Base-by-base conservation (phyloP, 2,888 invertebrate genomes). In the Nycteola revayana region DNA sequence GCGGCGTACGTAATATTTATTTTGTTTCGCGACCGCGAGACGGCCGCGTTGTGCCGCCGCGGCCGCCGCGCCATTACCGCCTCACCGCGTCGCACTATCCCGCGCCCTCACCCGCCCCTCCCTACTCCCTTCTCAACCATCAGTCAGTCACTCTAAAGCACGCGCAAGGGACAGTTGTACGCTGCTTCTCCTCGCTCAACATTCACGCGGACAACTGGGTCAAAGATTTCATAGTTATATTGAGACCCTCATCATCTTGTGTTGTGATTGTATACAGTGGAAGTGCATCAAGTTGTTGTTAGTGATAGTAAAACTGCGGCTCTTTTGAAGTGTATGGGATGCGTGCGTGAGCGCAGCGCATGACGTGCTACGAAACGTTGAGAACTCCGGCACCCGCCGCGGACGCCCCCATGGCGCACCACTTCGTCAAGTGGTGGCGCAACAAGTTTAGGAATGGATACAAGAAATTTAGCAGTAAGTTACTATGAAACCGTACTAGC, bases 341-440 rank as follows among this genome's bases (percentile, higher is more conserved):
- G 87, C 80, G 84, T 87, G 87, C 88, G 88, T 88, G 87, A 88
- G 88, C 87, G 87, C 87, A 87, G 86, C 85, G 87, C 82, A 89
- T 89, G 89, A 89, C 89, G 87, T 89, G 89, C 87, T 89, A 89
- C 89, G 89, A 89, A 83, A 85, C 87, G 79, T 72, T 89, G 79
- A 87, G 85, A 86, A 75, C 84, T 81, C 77, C 88, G 87, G 88
- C 88, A 86, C 80, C 87, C 78, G 85, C 81, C 80, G 81, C 79
- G 70, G 85, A 83, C 87, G 87, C 85, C 89, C 91, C 90, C 90
- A 93, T 93, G 93, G 93, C 93, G 86, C 92, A 92, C 89, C 92
- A 92, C 90, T 90, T 93, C 78, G 92, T 93, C 84, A 92, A 92
- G 90, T 93, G 93, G 93, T 93, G 93, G 92, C 92, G 92, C 90